Conservation (phyloP, 2,888 invertebrate species). For the Chromoteleia sp. region DNA sequence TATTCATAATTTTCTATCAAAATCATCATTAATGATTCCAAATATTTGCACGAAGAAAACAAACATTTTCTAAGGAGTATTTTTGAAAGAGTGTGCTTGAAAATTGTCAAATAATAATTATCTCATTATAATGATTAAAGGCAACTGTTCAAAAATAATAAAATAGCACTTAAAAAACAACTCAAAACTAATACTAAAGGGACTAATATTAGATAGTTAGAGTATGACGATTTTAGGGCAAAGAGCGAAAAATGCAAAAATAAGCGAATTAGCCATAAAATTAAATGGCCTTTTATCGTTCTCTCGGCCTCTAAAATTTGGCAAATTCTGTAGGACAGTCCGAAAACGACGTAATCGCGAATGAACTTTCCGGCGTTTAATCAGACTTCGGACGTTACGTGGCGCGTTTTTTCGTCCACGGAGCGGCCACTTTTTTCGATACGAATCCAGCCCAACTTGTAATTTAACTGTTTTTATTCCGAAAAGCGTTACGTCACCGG, state of each 20-base stretch:
- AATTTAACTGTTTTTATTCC: constrained; percentile 64
- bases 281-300: constrained; percentile 35
- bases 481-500: constrained; percentile 61
- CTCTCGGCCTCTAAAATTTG: constrained; percentile 21
- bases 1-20: too few relatives aligned
- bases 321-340: constrained; percentile 13
- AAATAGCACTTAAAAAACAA: too few relatives aligned
- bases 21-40: too few relatives aligned
- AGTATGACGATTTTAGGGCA: too few relatives aligned
- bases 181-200: too few relatives aligned
- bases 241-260: not conserved
- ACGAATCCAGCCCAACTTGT: constrained; percentile 34
- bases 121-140: too few relatives aligned
- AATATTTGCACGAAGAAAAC: too few relatives aligned
- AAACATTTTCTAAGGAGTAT: too few relatives aligned
- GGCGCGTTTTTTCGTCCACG: constrained; percentile 32
- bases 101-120: too few relatives aligned
- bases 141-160: too few relatives aligned
- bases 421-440: constrained; percentile 10
- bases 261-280: constrained; percentile 42
- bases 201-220: too few relatives aligned
- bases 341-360: not conserved
- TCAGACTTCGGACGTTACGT: constrained; percentile 33
- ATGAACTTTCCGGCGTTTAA: constrained; percentile 40
- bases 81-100: too few relatives aligned